phyloP scores from a whole-genome alignment of 2,888 invertebrate genomes.

The Allacma fusca region DNA sequence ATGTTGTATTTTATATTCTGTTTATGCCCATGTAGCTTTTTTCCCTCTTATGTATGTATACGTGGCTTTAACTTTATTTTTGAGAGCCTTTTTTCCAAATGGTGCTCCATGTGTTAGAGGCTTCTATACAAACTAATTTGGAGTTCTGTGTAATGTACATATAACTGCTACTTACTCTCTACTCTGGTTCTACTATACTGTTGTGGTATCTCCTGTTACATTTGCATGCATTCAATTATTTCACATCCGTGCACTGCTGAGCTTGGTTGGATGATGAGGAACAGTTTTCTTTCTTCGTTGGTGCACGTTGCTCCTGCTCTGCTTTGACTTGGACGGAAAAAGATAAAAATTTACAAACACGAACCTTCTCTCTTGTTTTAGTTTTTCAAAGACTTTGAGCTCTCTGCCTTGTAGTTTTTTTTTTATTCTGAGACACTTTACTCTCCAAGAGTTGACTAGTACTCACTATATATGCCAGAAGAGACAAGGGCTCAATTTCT shows the following conservation, averaged over 20 bases:
- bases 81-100: too few species aligned
- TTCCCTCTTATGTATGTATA: neutral
- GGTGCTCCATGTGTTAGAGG: too few species aligned
- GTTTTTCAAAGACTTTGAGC: neutral
- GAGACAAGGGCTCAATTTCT: too few species aligned
- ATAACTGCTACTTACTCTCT: conserved; percentile 18
- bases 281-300: conserved; percentile 35
- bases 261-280: conserved; percentile 42
- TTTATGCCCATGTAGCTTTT: neutral
- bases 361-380: neutral
- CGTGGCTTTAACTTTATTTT: neutral
- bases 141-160: neutral
- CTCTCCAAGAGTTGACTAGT: too few species aligned
- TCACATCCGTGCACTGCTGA: conserved; percentile 50
- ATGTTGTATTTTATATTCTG: neutral
- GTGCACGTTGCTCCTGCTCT: conserved; percentile 22
- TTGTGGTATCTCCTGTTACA: conserved; percentile 42
- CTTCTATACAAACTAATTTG: too few species aligned
- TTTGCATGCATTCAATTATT: conserved; percentile 47
- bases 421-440: neutral
- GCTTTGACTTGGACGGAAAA: conserved; percentile 6
- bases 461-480: too few species aligned
- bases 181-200: conserved; percentile 5
- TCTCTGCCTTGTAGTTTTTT: neutral
- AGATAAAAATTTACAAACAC: too few species aligned